Conservation (phyloP, 2,113 vertebrate species). For the Tympanuchus pallidicinctus region DNA sequence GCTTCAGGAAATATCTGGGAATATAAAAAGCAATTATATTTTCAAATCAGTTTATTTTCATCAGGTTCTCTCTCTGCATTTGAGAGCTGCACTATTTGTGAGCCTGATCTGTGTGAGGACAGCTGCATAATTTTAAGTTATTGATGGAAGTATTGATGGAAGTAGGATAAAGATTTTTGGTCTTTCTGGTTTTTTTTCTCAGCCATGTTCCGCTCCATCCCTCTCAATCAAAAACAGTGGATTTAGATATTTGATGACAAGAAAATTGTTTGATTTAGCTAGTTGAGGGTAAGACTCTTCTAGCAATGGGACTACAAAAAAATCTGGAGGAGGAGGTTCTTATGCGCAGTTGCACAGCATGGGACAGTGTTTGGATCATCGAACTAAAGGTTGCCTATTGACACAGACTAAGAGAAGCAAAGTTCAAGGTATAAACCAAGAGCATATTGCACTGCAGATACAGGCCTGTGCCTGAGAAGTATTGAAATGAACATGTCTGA, state of each 20-base stretch:
- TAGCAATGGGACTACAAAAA: conserved; percentile 27
- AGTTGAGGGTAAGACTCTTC: conserved; percentile 47
- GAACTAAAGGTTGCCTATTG: not conserved
- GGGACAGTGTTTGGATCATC: not conserved
- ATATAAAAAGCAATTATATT: conserved; percentile 70
- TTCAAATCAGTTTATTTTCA: conserved; percentile 72
- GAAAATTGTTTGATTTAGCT: conserved; percentile 67
- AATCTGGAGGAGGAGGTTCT: not conserved
- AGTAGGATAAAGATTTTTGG: conserved; percentile 62
- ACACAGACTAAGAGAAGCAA: fast-evolving
- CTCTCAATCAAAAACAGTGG: conserved; percentile 16
- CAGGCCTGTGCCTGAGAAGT: not conserved
- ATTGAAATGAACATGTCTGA: not conserved
- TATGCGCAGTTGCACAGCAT: not conserved
- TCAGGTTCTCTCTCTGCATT: conserved; percentile 56
- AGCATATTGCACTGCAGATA: not conserved
- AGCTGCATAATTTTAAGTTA: conserved; percentile 73
- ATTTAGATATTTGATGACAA: conserved; percentile 70
- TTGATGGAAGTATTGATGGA: conserved; percentile 61
- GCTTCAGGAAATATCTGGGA: conserved; percentile 28
- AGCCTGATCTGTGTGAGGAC: conserved; percentile 55
- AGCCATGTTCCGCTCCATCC: conserved; percentile 31
- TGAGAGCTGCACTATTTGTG: conserved; percentile 57
- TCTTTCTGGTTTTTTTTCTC: conserved; percentile 64
- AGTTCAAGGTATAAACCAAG: not conserved